Evolutionary conservation across 1,140 invertebrate species (phyloP).

Genomic region (Frieseomelitta varia): DNA sequence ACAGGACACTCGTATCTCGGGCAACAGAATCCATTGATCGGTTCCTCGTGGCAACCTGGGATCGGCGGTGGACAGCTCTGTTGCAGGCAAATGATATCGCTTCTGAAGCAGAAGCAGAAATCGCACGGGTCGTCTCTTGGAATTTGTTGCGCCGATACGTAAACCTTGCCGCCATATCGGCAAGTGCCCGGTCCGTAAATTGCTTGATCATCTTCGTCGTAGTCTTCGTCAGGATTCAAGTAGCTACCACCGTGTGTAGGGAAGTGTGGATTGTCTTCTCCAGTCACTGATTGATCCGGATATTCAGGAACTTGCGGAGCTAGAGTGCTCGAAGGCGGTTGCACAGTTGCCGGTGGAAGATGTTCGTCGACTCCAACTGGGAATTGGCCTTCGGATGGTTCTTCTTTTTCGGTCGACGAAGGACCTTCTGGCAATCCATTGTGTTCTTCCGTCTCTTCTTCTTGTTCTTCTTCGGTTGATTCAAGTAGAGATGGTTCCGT

Average conservation of each 20-base stretch:
- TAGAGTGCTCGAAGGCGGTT: not conserved
- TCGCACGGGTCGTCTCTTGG: slow-evolving; percentile 96
- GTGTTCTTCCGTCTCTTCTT: slow-evolving; percentile 61
- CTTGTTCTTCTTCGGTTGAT: slow-evolving; percentile 45
- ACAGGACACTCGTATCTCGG: slow-evolving; percentile 96
- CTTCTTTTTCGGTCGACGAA: slow-evolving; percentile 55
- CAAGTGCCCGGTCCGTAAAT: slow-evolving; percentile 94
- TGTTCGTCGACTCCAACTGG: slow-evolving; percentile 57
- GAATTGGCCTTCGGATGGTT: slow-evolving; percentile 57
- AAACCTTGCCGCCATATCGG: slow-evolving; percentile 94
- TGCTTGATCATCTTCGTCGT: slow-evolving; percentile 88
- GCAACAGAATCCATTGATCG: slow-evolving; percentile 96
- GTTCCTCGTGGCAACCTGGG: slow-evolving; percentile 93
- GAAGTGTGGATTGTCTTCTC: slow-evolving; percentile 75
- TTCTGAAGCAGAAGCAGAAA: slow-evolving; percentile 98
- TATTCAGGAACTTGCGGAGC: slow-evolving; percentile 65
- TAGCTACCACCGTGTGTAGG: slow-evolving; percentile 72
- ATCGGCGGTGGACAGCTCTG: slow-evolving; percentile 97
- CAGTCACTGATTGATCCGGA: slow-evolving; percentile 68
- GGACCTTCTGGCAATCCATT: slow-evolving; percentile 56
- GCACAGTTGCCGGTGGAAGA: slow-evolving; percentile 33
- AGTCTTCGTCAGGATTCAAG: slow-evolving; percentile 83
- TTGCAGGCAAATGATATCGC: slow-evolving; percentile 96
- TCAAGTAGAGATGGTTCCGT: slow-evolving; percentile 24
- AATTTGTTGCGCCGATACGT: slow-evolving; percentile 96